Percentiles rank a stretch among this genome's conserved stretches.
Evolutionary conservation across 2,888 invertebrate species (phyloP).

Genomic region (Lepidochrysops patricia): DNA sequence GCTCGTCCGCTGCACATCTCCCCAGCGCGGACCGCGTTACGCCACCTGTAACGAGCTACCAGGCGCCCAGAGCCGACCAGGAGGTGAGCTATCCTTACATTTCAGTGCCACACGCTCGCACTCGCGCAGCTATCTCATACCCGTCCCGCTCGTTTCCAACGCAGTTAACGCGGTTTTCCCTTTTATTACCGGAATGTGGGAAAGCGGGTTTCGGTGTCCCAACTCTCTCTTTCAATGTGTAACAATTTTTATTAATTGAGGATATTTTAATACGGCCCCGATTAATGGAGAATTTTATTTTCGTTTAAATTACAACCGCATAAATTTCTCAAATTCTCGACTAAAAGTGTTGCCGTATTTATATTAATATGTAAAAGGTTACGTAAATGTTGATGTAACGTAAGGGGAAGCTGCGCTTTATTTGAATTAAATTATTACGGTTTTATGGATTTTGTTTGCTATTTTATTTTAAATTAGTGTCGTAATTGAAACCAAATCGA

Average conservation of each 20-base stretch:
- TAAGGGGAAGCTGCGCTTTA: not conserved
- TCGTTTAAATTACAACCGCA: not conserved
- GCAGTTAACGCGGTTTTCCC: conserved; percentile 60
- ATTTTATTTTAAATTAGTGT: too few relatives aligned
- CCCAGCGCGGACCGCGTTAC: conserved; percentile 46
- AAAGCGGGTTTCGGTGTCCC: conserved; percentile 65
- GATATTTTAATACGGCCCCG: not conserved
- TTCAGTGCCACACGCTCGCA: conserved; percentile 45
- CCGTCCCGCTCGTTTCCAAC: conserved; percentile 37
- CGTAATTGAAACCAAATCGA: too few relatives aligned
- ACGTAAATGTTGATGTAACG: conserved; percentile 6
- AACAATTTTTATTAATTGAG: conserved; percentile 29
- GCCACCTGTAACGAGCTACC: conserved; percentile 68
- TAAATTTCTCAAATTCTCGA: not conserved
- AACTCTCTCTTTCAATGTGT: conserved; percentile 71
- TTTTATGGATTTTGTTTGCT: not conserved
- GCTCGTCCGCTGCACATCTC: conserved; percentile 50
- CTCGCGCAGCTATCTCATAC: conserved; percentile 32
- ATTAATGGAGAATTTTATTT: not conserved
- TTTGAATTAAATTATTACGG: not conserved
- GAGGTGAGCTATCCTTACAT: conserved; percentile 65
- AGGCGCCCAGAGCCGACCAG: conserved; percentile 51
- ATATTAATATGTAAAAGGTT: not conserved
- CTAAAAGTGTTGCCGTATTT: not conserved
- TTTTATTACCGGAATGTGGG: conserved; percentile 70